Percentiles rank a stretch among this genome's conserved stretches.
Conservation (phyloP, 2,888 invertebrate genomes). For the Rhorus exstirpatorius region DNA sequence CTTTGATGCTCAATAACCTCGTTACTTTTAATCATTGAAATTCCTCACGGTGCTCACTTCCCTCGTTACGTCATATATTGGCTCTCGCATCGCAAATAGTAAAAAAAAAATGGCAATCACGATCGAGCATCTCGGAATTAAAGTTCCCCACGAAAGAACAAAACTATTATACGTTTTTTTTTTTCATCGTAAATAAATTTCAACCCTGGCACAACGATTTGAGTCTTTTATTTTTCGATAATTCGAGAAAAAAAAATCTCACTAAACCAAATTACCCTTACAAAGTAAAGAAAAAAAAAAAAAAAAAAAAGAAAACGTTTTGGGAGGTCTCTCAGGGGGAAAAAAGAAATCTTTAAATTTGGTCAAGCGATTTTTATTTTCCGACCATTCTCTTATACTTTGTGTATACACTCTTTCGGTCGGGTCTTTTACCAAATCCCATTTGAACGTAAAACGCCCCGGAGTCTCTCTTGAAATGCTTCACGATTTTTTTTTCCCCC, state of each 20-base stretch:
- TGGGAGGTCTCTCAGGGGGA: not conserved
- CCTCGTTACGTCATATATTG: no score
- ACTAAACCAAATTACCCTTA: constrained; percentile 7
- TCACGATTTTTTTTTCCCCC: not conserved
- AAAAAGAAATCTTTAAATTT: constrained; percentile 15
- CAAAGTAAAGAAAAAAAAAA: constrained; percentile 21
- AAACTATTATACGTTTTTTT: no score
- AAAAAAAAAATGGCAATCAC: no score
- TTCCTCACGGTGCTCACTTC: no score
- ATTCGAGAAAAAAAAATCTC: not conserved
- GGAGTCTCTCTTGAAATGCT: constrained; percentile 18
- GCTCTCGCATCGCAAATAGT: no score
- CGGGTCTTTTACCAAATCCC: not conserved
- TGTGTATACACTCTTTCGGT: constrained; percentile 15
- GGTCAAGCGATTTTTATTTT: constrained; percentile 26
- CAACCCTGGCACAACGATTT: not conserved
- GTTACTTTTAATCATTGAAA: no score
- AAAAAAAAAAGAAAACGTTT: no score
- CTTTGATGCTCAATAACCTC: no score
- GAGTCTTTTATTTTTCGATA: not conserved
- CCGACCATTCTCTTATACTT: constrained; percentile 2
- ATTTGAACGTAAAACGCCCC: constrained; percentile 1
- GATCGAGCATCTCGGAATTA: no score
- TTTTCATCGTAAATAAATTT: no score
- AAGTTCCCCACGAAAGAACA: no score